Percentiles rank a stretch among this genome's conserved stretches.
phyloP scores from a whole-genome alignment of 2,113 vertebrate species.

The Atrichornis clamosus region DNA sequence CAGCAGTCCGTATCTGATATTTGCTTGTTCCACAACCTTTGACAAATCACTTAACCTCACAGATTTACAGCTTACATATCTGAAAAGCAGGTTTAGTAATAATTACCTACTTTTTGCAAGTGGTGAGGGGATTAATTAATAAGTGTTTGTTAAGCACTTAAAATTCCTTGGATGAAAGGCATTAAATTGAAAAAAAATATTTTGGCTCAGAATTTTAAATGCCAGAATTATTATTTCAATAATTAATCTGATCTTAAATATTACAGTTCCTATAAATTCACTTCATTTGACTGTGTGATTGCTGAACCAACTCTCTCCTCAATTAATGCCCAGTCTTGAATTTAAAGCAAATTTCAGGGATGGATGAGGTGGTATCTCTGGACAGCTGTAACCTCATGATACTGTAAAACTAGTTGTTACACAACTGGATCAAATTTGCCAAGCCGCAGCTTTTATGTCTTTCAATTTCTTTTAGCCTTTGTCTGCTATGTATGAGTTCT shows the following conservation, averaged over 20 bases:
- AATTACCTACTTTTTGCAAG: background rate
- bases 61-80: background rate
- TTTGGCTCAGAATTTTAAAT: background rate
- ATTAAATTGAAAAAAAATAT: background rate
- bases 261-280: background rate
- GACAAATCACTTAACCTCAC: background rate
- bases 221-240: background rate
- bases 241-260: background rate
- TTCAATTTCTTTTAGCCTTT: background rate
- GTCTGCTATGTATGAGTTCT: background rate
- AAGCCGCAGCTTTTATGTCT: background rate
- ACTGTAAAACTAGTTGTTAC: background rate
- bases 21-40: background rate
- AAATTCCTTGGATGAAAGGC: background rate
- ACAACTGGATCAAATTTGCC: background rate
- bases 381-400: background rate
- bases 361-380: background rate
- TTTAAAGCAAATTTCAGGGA: background rate
- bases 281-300: background rate
- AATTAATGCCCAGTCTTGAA: background rate
- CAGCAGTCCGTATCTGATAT: background rate
- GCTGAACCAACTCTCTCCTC: background rate
- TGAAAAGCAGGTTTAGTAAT: background rate
- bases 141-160: background rate
- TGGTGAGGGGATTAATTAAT: background rate